Evolutionary conservation across 2,113 vertebrate species (phyloP).

Genomic region (Peromyscus californicus): DNA sequence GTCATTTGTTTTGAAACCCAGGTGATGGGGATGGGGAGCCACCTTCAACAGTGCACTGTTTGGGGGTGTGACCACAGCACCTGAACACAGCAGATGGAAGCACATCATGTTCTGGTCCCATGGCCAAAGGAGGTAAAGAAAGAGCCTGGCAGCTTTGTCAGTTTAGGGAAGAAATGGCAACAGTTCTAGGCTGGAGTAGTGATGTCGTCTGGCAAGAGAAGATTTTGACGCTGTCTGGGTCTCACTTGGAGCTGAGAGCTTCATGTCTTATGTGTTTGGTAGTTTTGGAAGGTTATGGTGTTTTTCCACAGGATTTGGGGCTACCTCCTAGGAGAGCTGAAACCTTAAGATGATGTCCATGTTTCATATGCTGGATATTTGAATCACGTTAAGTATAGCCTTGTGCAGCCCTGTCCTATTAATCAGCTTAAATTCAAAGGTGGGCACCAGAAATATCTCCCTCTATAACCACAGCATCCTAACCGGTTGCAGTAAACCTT

Average conservation of each 20-base stretch:
- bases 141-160: not conserved
- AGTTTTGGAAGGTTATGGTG: not conserved
- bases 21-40: not conserved
- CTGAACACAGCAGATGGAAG: too few species aligned
- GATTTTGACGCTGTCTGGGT: not conserved
- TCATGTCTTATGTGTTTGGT: not conserved
- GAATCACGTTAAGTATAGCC: fast-evolving
- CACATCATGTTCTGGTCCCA: fast-evolving
- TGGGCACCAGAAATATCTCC: fast-evolving
- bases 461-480: not conserved
- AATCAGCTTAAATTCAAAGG: not conserved
- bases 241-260: not conserved
- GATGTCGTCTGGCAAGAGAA: not conserved
- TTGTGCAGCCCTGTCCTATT: fast-evolving
- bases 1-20: not conserved
- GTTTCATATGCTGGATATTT: fast-evolving
- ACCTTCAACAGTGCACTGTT: not conserved
- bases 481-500: not conserved
- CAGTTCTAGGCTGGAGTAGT: fast-evolving
- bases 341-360: not conserved
- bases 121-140: too few species aligned
- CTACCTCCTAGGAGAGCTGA: not conserved
- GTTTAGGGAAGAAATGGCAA: fast-evolving
- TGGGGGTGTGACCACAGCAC: too few species aligned
- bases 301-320: not conserved